Conservation (phyloP, 2,113 vertebrate genomes). For the Ondatra zibethicus region DNA sequence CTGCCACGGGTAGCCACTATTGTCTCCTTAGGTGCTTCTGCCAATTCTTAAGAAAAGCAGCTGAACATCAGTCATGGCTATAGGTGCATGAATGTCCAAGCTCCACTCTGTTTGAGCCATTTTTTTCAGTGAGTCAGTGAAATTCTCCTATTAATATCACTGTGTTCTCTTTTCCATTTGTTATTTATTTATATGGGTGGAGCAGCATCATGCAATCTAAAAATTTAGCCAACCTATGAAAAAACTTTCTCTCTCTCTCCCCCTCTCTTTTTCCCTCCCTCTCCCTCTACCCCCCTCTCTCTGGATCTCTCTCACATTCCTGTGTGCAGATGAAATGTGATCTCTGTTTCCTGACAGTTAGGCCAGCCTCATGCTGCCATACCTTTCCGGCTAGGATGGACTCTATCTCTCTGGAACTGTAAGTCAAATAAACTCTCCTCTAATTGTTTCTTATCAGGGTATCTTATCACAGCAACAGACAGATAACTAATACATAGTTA, state of each 20-base stretch:
- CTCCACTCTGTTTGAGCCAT: conserved; percentile 94
- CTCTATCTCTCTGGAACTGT: not conserved
- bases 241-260: not conserved
- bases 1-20: conserved; percentile 91
- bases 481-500: not conserved
- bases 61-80: conserved; percentile 90
- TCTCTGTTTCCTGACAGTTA: not conserved
- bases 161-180: not conserved
- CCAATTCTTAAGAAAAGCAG: conserved; percentile 94
- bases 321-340: not conserved
- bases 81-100: conserved; percentile 94
- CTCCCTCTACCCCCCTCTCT: not conserved
- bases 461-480: not conserved
- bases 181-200: not conserved
- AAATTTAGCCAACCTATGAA: not conserved
- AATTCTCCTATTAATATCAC: conserved; percentile 43
- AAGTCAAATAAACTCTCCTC: not conserved
- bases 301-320: not conserved
- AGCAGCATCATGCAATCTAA: not conserved
- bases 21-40: conserved; percentile 93
- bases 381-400: not conserved
- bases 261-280: too few relatives aligned
- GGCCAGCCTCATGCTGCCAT: not conserved
- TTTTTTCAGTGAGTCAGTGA: conserved; percentile 89
- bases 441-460: not conserved